phyloP scores from a whole-genome alignment of 2,113 vertebrate genomes.

The Pionites leucogaster region DNA sequence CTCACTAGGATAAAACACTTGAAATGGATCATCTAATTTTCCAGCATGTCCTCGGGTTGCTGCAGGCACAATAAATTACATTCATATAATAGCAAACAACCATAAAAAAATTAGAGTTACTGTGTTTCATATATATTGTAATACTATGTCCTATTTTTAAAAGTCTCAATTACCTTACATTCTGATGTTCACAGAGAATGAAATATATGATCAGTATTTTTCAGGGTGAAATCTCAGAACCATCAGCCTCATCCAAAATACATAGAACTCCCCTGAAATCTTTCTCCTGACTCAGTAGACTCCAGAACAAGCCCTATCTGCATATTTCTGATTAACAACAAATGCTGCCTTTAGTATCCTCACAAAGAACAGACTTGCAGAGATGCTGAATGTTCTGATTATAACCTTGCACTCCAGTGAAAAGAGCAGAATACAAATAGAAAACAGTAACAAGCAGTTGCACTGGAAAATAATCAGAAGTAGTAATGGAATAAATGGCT shows the following conservation, averaged over 20 bases:
- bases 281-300: background rate
- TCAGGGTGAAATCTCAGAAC: background rate
- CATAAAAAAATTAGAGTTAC: conserved; percentile 45
- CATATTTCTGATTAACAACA: background rate
- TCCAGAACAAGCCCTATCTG: background rate
- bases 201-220: background rate
- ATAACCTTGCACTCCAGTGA: background rate
- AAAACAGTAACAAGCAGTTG: background rate
- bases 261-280: background rate
- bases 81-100: conserved; percentile 50
- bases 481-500: background rate
- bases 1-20: conserved; percentile 73
- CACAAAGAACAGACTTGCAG: background rate
- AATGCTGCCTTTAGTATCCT: background rate
- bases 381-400: background rate
- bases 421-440: conserved; percentile 7
- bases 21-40: conserved; percentile 74
- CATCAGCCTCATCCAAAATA: background rate
- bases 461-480: conserved; percentile 5
- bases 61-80: conserved; percentile 67
- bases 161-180: background rate
- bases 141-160: background rate
- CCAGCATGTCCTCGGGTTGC: conserved; percentile 49
- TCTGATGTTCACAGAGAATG: background rate
- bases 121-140: background rate